phyloP scores from a whole-genome alignment of 2,797 vertebrate species.

The Notamacropus eugenii region DNA sequence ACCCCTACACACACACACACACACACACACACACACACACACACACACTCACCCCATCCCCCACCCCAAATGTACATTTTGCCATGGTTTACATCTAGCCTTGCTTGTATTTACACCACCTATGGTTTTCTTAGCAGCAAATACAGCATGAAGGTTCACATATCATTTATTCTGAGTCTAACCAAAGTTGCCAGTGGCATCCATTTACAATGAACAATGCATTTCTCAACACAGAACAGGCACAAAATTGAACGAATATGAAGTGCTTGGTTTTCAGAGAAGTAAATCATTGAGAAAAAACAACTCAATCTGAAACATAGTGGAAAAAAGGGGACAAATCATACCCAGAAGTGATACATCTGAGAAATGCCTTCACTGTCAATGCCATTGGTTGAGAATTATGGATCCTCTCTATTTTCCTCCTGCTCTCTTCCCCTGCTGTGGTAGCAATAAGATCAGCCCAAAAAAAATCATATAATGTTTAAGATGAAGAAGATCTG shows the following conservation, averaged over 20 bases:
- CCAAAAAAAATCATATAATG: background rate
- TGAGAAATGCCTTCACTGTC: background rate
- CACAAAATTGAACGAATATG: conserved; percentile 23
- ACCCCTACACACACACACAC: background rate
- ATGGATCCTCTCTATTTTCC: background rate
- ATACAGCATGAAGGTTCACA: conserved; percentile 31
- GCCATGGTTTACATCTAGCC: background rate
- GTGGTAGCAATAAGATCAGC: background rate
- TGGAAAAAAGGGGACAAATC: background rate
- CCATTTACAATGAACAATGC: conserved; percentile 61
- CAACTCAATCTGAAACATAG: conserved; percentile 48
- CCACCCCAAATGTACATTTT: background rate
- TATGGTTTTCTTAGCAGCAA: conserved; percentile 60
- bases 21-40: too few relatives aligned
- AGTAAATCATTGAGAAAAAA: conserved; percentile 62
- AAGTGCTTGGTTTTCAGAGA: conserved; percentile 54
- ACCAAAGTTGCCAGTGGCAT: conserved; percentile 60
- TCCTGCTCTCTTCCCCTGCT: background rate
- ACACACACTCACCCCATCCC: background rate
- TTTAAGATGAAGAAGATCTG: background rate
- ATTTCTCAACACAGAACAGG: conserved; percentile 63
- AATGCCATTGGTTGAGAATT: background rate
- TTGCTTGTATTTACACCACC: conserved; percentile 47
- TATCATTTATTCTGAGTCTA: conserved; percentile 40
- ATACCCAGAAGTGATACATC: background rate